Evolutionary conservation across 2,888 invertebrate species (phyloP).

Genomic region (Lasiommata megera): DNA sequence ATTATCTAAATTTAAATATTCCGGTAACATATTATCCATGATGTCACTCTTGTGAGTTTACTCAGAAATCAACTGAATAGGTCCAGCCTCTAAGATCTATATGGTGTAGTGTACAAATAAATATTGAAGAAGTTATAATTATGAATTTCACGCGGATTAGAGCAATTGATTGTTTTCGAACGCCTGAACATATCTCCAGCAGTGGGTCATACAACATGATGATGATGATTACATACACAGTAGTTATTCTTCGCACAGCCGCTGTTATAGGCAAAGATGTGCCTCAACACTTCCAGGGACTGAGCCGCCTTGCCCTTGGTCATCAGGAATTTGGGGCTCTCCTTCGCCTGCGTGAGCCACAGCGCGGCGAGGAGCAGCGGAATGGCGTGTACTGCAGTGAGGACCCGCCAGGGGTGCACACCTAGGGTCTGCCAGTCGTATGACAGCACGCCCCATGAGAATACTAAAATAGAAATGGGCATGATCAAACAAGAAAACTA

Average conservation of each 20-base stretch:
- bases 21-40: too few species aligned
- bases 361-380: conserved; percentile 77
- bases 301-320: conserved; percentile 81
- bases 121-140: too few species aligned
- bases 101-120: too few species aligned
- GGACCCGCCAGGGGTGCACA: conserved; percentile 87
- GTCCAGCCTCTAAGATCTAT: too few species aligned
- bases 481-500: too few species aligned
- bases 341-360: conserved; percentile 75
- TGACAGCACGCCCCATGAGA: conserved; percentile 86
- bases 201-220: too few species aligned
- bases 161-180: too few species aligned
- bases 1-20: too few species aligned
- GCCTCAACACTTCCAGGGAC: conserved; percentile 73
- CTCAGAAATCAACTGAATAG: too few species aligned
- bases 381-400: conserved; percentile 83
- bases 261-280: conserved; percentile 55
- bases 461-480: conserved; percentile 63
- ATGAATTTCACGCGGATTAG: too few species aligned
- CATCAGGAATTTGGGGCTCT: conserved; percentile 90
- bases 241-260: conserved; percentile 49
- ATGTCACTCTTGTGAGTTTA: too few species aligned
- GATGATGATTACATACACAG: conserved; percentile 47
- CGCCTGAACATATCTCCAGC: too few species aligned
- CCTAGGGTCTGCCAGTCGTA: conserved; percentile 55